Evolutionary conservation across 2,113 vertebrate species (phyloP), one percentile per base, ranked within the genome.

Genomic region (Ranitomeya variabilis): DNA sequence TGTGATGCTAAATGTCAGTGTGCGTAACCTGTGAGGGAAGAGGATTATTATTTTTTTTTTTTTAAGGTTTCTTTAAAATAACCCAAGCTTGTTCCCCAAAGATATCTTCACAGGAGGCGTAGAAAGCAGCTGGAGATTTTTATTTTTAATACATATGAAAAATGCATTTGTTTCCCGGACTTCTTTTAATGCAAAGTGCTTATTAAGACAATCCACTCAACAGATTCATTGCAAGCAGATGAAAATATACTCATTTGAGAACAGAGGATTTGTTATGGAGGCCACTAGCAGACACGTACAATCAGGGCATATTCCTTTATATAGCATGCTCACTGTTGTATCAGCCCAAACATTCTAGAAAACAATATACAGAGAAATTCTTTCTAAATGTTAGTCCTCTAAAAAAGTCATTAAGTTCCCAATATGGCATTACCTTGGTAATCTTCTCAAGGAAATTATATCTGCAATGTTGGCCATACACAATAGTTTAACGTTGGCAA

Each of bases 1-100:
- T 84, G 81, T 71, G 84, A 66, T 64, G 69, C 71, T 88, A 84
- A 81, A 84, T 12, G 81, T 84, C 87, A 78, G 69, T 31, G 45
- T 76, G 13, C 59, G 16, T 80, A 66, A 31, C 57, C 62, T 64
- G 76, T 62, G 69, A 64, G 60, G 23, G 18, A 83, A 77, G 83
- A 31, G 81, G 37, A 26, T 84, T 78, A 55, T 66, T 45, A 37
- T 45, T 45, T 45, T 45, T 45, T 45, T 45, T 89, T 86, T 76
- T 77, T 88, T 11, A 13, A 66, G 9, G 23, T 84, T 64, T 78
- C 51, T 78, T 89, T 62, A 89, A 37, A 77, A 84, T 67, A 78
- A 69, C 59, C 51, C 60, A 78, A 31, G 9, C 73, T 55, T 74
- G 51, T 77, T 89, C 87, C 80, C 87, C 18, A 84, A 67, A 78